A percentile compares a stretch with the other conserved stretches of the same genome.
These are phyloP conservation scores for Heliconius melpomene DNA, from an alignment of 1,140 invertebrate species.

Conservation along the genomic window DNA sequence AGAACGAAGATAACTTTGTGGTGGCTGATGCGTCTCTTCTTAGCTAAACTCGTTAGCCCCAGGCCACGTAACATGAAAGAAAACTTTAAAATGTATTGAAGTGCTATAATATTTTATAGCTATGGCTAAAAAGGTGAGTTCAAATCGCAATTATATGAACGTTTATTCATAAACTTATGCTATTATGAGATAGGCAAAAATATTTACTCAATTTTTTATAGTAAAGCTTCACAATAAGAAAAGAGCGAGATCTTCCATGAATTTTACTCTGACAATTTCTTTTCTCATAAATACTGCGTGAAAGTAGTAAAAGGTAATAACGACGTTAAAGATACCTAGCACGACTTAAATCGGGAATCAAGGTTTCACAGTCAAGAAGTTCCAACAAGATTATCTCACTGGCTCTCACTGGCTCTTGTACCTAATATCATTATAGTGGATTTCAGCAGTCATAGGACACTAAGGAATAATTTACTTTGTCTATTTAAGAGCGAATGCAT, in stretches of 20 bases:
- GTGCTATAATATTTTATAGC: background rate
- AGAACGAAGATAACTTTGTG: background rate
- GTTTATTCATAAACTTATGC: no score
- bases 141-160: no score
- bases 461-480: conserved; percentile 50
- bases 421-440: conserved; percentile 2
- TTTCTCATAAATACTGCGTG: no score
- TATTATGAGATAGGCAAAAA: no score
- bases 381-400: conserved; percentile 9
- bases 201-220: no score
- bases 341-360: background rate
- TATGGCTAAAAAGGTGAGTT: no score
- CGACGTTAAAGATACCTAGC: background rate
- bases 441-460: conserved; percentile 1
- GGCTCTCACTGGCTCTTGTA: background rate
- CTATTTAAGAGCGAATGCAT: conserved; percentile 29
- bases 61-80: background rate
- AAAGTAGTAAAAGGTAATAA: background rate
- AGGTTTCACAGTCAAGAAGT: background rate
- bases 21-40: conserved; percentile 8
- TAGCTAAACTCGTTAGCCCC: conserved; percentile 4
- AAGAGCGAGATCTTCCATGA: no score
- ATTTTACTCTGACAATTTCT: no score
- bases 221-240: no score
- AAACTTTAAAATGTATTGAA: background rate